Base-by-base conservation (phyloP, 2,888 invertebrate genomes). In the Papilio elwesi region DNA sequence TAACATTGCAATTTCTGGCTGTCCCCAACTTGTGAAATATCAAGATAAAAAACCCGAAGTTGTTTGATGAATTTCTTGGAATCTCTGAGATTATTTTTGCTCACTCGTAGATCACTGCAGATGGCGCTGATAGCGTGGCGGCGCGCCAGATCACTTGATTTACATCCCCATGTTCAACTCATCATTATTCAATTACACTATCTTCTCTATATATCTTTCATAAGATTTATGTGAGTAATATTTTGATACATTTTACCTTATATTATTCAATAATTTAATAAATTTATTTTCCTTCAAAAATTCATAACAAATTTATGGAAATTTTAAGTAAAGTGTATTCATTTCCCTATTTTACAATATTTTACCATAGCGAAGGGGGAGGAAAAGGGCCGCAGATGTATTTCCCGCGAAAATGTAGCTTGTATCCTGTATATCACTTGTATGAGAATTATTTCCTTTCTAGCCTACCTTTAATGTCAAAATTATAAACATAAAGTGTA, bases 101-200 rank as follows among this genome's bases (percentile, higher is more conserved):
- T 78, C 80, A 83, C 84, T 82, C 88, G 87, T 92, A 92, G 87
- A 91, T 91, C 92, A 90, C 88, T 85, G 78, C 84, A 92, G 92
- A 93, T 93, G 90, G 83, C 87, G 85, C 84, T 82, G 93, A 92
- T 92, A 90, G 76, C 67, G 84, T 90, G 93, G 91, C 91, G 77
- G 74, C 76, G 83, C 79, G 93, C 93, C 93, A 93, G 90, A 92
- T 92, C 90, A 82, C 82, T 26, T 79, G 87, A 88, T 88, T 74
- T 67, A 70, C 74, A 75, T 75, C 77, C 71, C 73, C 67, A 75
- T 74, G 71, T 70, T 69, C 69, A 71, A 52, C 57, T 49, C 59
- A 67, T 68, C 73, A 69, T 73, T 70, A 74, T 63, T 68, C 69
- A 75, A 72, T 75, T 72, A 71, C 74, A 64, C 73, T 76, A 77